Percentiles rank a stretch among this genome's conserved stretches.
phyloP scores from a whole-genome alignment of 92 coral and sea anemone genomes.

The Isaurus tuberculatus region DNA sequence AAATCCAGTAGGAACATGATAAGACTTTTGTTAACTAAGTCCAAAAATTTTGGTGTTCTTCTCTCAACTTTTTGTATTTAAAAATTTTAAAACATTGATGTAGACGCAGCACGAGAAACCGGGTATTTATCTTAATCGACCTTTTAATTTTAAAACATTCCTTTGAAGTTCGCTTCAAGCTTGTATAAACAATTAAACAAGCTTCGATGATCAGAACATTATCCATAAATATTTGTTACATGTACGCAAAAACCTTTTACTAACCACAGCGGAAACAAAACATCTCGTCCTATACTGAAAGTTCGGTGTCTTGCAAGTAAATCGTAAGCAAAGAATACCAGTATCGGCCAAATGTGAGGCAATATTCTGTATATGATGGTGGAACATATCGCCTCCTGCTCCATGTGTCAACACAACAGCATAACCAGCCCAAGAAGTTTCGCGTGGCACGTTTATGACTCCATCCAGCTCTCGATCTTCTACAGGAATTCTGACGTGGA shows the following conservation, averaged over 20 bases:
- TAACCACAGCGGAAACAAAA: constrained; percentile 87
- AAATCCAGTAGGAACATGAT: no score
- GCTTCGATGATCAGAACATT: no score
- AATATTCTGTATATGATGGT: constrained; percentile 80
- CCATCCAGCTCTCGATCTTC: constrained; percentile 90
- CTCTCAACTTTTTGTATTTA: no score
- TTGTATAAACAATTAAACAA: not conserved
- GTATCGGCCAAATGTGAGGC: constrained; percentile 83
- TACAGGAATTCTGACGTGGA: constrained; percentile 79
- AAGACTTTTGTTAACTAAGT: no score
- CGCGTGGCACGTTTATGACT: constrained; percentile 75
- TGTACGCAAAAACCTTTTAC: constrained; percentile 14
- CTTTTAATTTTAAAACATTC: no score
- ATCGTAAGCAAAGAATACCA: constrained; percentile 93
- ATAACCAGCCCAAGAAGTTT: constrained; percentile 90
- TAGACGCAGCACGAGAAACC: no score
- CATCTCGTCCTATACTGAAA: constrained; percentile 89
- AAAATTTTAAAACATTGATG: no score
- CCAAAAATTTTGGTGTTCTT: no score
- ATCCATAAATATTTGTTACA: not conserved
- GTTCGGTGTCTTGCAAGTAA: constrained; percentile 94
- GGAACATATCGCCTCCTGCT: constrained; percentile 89
- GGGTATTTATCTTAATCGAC: no score
- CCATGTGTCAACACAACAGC: constrained; percentile 95
- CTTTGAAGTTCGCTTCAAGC: no score